These are phyloP conservation scores for Sorex maritimensis DNA, from an alignment of 2,797 vertebrate genomes.

Conservation along the genomic window DNA sequence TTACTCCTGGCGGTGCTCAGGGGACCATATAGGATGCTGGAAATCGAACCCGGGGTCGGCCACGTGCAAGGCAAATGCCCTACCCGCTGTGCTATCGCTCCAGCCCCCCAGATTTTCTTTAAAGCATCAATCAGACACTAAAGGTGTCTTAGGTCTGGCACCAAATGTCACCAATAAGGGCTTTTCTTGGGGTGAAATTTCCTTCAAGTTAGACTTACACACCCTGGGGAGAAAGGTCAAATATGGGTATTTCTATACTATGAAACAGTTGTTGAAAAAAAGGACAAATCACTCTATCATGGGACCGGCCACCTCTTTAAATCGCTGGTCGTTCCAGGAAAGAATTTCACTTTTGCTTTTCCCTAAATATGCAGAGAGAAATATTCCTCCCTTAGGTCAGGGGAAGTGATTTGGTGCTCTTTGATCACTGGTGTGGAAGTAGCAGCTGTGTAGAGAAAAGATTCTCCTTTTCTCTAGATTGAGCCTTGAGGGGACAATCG, in stretches of 20 bases:
- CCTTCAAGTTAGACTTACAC: slow-evolving; percentile 32
- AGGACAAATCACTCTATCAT: neutral
- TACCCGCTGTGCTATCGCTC: too few species aligned
- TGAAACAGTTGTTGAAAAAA: slow-evolving; percentile 9
- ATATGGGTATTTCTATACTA: neutral
- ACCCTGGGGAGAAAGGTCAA: neutral
- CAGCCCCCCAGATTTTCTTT: too few species aligned
- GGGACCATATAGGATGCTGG: too few species aligned
- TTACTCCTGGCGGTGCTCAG: too few species aligned
- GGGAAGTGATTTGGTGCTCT: neutral
- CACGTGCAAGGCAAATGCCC: too few species aligned
- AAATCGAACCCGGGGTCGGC: too few species aligned
- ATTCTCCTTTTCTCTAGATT: neutral
- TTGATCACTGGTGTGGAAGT: neutral
- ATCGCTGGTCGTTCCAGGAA: neutral
- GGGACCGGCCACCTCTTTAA: slow-evolving; percentile 38
- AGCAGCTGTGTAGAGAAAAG: neutral
- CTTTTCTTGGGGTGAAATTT: slow-evolving; percentile 67
- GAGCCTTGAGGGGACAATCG: neutral
- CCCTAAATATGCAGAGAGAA: slow-evolving; percentile 5
- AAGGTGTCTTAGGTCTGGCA: slow-evolving; percentile 47
- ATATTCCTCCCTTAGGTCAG: neutral
- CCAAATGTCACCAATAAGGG: slow-evolving; percentile 26
- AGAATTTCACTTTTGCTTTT: slow-evolving; percentile 31
- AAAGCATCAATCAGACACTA: slow-evolving; percentile 48